phyloP scores from a whole-genome alignment of 2,797 vertebrate genomes.

The Atherinosoma microstoma region DNA sequence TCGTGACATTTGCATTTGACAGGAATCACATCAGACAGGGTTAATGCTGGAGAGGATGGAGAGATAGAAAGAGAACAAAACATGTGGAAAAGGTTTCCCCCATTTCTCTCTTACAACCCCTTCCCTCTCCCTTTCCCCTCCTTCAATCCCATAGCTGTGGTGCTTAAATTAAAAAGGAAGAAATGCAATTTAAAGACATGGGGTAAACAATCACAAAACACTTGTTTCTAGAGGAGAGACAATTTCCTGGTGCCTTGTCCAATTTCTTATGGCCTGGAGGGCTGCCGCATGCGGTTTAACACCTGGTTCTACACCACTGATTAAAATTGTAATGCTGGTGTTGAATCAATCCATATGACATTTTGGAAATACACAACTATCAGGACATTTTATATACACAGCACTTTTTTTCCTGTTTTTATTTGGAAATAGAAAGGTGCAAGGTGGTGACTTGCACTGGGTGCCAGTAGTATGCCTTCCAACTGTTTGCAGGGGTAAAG shows the following conservation, averaged over 20 bases:
- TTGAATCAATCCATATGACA: constrained; percentile 90
- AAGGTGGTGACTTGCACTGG: constrained; percentile 64
- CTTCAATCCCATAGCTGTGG: constrained; percentile 77
- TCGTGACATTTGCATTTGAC: constrained; percentile 88
- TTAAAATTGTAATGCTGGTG: constrained; percentile 89
- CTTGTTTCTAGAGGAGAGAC: constrained; percentile 85
- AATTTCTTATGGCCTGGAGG: constrained; percentile 87
- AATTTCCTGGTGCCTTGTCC: constrained; percentile 88
- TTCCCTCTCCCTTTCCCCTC: constrained; percentile 55
- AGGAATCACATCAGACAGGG: constrained; percentile 82
- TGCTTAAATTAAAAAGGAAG: constrained; percentile 89
- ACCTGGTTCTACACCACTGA: constrained; percentile 89
- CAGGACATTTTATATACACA: constrained; percentile 80
- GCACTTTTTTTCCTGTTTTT: constrained; percentile 69
- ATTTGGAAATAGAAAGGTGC: constrained; percentile 71
- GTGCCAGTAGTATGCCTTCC: constrained; percentile 73
- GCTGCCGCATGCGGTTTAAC: constrained; percentile 85
- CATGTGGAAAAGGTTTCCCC: constrained; percentile 68
- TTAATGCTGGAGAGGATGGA: constrained; percentile 86
- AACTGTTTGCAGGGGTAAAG: constrained; percentile 74
- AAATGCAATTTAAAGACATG: constrained; percentile 95
- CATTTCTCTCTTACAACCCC: constrained; percentile 34
- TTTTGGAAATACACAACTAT: constrained; percentile 85
- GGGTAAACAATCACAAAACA: constrained; percentile 89
- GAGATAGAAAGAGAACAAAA: constrained; percentile 56